Evolutionary conservation across 2,113 vertebrate genomes (phyloP), one percentile per base, ranked within the genome.

Genomic region (Anarhynchus alexandrinus): DNA sequence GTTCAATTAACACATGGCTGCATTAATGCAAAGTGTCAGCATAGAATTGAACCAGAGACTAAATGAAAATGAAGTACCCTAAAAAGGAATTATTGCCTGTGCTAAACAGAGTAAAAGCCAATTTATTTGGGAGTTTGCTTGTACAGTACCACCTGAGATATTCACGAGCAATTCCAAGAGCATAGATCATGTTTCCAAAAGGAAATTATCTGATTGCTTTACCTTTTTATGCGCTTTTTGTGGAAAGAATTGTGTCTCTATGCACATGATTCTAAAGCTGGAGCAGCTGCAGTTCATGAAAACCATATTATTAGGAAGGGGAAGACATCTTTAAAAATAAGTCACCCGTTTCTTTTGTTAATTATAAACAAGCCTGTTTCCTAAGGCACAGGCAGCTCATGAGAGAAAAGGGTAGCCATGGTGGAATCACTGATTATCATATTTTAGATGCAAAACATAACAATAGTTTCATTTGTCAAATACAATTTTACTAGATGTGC

Each of bases 1-100:
- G 94, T 95, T 85, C 97, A 97, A 92, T 97, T 97, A 97, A 97
- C 94, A 95, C 92, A 82, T 91, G 91, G 40, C 26, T 72, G 26
- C n/a, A 89, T 96, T 95, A 95, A 95, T 86, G 58, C 45, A 87
- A 94, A 89, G 13, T 93, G 78, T 94, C 89, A 87, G 66, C 25
- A 45, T 15, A 91, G 70, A 89, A 85, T 4, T 90, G 88, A 92
- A 72, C 29, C 11, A 43, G 82, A 91, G 59, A 85, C 45, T 90
- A 90, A 88, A 96, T 89, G 58, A 95, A 95, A 95, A 94, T 81
- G 22, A 90, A 96, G 42, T 65, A 90, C 11, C 15, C 69, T 94
- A 81, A 91, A 94, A 89, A 80, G 84, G n/a, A 89, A 73, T 93
- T 95, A 88, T 70, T 93, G 62, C 54, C 25, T 55, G 15, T 25